Conservation (phyloP, 2,797 vertebrate genomes). For the Alfaro cultratus region DNA sequence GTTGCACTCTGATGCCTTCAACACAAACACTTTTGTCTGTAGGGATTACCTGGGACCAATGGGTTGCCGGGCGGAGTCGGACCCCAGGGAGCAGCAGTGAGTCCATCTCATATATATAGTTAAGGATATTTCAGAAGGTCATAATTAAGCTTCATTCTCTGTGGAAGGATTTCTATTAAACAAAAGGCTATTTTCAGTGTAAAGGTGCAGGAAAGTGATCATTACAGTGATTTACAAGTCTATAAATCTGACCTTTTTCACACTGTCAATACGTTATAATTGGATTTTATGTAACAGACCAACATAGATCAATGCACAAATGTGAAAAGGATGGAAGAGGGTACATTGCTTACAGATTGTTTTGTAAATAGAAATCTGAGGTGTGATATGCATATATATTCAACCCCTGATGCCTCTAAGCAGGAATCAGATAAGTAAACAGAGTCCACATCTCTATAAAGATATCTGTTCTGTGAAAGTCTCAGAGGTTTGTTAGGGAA, state of each 20-base stretch:
- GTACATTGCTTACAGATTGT: not conserved
- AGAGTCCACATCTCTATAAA: not conserved
- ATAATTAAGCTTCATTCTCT: not conserved
- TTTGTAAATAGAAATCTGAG: not conserved
- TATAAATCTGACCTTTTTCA: not conserved
- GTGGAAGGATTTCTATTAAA: not conserved
- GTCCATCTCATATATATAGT: conserved; percentile 60
- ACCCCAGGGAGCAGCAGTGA: conserved; percentile 89
- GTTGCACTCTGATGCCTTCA: conserved; percentile 11
- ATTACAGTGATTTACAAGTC: not conserved
- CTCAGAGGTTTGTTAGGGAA: not conserved
- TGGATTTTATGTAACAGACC: not conserved
- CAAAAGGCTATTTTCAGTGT: not conserved
- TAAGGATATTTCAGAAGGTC: conserved; percentile 16
- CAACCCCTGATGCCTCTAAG: not conserved
- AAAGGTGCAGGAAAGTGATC: not conserved
- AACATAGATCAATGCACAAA: not conserved
- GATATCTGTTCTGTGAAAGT: not conserved
- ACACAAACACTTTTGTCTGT: conserved; percentile 43
- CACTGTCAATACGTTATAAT: not conserved
- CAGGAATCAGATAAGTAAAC: not conserved
- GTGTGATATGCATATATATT: not conserved
- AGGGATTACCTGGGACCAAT: conserved; percentile 93
- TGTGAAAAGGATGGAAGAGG: not conserved
- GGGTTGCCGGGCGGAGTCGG: conserved; percentile 89